Evolutionary conservation across 2,113 vertebrate genomes (phyloP).

Genomic region (Stictonetta naevosa): DNA sequence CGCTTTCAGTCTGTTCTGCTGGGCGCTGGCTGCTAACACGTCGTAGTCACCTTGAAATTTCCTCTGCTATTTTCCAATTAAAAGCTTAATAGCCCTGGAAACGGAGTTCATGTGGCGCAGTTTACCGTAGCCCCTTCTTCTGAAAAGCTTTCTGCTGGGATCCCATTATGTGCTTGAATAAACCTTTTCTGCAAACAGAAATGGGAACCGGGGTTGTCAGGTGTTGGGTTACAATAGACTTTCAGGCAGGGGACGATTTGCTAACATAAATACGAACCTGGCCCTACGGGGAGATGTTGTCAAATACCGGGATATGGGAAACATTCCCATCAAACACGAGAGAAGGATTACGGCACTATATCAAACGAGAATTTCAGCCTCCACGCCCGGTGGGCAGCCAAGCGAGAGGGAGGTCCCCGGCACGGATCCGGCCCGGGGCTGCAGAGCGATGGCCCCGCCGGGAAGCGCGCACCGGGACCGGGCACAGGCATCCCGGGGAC

Average conservation of each 20-base stretch:
- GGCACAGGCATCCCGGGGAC: too few species aligned
- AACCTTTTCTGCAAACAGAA: constrained; percentile 93
- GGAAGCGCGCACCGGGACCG: too few species aligned
- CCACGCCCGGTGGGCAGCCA: constrained; percentile 59
- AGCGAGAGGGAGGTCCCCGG: constrained; percentile 43
- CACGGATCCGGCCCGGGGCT: not conserved
- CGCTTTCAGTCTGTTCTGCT: constrained; percentile 67
- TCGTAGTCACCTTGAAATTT: constrained; percentile 96
- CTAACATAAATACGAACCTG: constrained; percentile 80
- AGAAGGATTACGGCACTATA: constrained; percentile 74
- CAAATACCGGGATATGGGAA: constrained; percentile 78
- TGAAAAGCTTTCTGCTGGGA: constrained; percentile 88
- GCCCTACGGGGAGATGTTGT: constrained; percentile 79
- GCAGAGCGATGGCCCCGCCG: not conserved
- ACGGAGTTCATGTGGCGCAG: constrained; percentile 94
- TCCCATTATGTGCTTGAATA: constrained; percentile 99
- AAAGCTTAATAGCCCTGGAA: constrained; percentile 99
- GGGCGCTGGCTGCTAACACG: constrained; percentile 80
- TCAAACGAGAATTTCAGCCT: constrained; percentile 72
- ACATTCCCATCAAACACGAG: constrained; percentile 79
- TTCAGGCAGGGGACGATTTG: constrained; percentile 84
- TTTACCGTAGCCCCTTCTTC: constrained; percentile 88
- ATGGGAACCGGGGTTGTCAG: constrained; percentile 86
- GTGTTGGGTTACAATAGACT: constrained; percentile 93
- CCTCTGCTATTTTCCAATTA: constrained; percentile 98